Evolutionary conservation across 2,797 vertebrate species (phyloP), one percentile per base, ranked within the genome.

Genomic region (Bradypus variegatus): DNA sequence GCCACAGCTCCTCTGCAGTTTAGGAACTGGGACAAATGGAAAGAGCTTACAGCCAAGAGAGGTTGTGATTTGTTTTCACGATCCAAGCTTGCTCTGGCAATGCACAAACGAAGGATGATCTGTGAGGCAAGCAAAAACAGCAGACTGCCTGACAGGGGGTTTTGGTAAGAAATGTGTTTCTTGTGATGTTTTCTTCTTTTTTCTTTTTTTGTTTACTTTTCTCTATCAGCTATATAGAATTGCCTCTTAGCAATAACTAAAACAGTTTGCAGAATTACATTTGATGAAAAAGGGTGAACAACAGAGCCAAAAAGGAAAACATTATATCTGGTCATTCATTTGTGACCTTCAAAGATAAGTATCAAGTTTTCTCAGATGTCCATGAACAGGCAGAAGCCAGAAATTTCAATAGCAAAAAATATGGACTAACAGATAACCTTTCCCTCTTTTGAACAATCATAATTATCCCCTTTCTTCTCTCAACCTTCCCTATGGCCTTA

Each of bases 301-400:
- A 41, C 80, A 36, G n/a, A 82, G 79, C 38, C 75, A 69, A 15
- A 2, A 90, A 67, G 86, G 18, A 90, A 86, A 16, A 1, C 76
- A n/a, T 90, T 67, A 88, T 89, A 95, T 96, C 76, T 83, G 8
- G 14, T 0, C 29, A 70, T 95, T 95, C 72, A 31, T 8, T 86
- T 8, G 21, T 97, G 95, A 97, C 96, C 96, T 97, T 97, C 96
- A 96, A 86, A 94, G 94, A 94, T 91, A n/a, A 95, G 90, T 65
- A 89, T 80, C 85, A 96, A 18, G 38, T 95, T 96, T 89, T 94
- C 82, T 95, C 88, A 29, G 21, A 65, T 94, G 88, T 92, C 33
- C 9, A 19, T 90, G 78, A 94, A 50, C 85, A 93, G 33, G 36
- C 73, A 93, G 67, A 88, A 86, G 86, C 69, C 77, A 29, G 58